phyloP scores from a whole-genome alignment of 2,888 invertebrate species.

The Lithophane socia region DNA sequence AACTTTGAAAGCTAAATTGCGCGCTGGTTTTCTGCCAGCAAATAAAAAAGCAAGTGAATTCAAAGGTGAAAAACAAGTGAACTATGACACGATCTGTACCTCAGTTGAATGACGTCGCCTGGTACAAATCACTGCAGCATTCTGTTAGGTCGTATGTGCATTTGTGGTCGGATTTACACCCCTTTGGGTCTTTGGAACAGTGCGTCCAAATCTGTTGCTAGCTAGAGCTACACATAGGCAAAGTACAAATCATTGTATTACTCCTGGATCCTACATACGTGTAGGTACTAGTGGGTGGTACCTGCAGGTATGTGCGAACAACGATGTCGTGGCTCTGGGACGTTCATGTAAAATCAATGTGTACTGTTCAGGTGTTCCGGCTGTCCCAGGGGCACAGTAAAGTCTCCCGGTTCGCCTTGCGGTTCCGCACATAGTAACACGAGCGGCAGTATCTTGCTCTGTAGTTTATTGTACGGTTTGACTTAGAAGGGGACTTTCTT shows the following conservation, averaged over 20 bases:
- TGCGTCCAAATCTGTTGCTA: conserved; percentile 27
- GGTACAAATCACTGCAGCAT: conserved; percentile 39
- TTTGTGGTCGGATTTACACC: conserved; percentile 47
- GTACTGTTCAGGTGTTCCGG: conserved; percentile 74
- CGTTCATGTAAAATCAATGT: conserved; percentile 74
- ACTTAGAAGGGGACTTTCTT: conserved; percentile 50
- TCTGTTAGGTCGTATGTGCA: conserved; percentile 42
- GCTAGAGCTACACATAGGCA: conserved; percentile 17
- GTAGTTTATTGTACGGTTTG: conserved; percentile 64
- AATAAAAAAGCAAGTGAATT: conserved; percentile 50
- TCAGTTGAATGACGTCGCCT: conserved; percentile 41
- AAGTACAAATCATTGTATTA: conserved; percentile 64
- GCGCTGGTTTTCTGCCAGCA: conserved; percentile 27
- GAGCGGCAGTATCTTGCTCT: conserved; percentile 52
- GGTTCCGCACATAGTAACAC: conserved; percentile 63
- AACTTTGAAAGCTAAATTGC: conserved; percentile 23
- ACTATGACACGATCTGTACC: conserved; percentile 49
- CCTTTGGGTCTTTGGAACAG: conserved; percentile 21
- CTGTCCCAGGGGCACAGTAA: conserved; percentile 77
- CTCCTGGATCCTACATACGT: conserved; percentile 28
- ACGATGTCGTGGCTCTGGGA: conserved; percentile 58
- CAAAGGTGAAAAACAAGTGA: conserved; percentile 57
- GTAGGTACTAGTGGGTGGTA: conserved; percentile 35
- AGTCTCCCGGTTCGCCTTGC: conserved; percentile 74
- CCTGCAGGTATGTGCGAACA: conserved; percentile 59